Percentiles rank a stretch among this genome's conserved stretches.
Evolutionary conservation across 1,140 invertebrate species (phyloP).

Genomic region (Lordiphosa clarofinis): DNA sequence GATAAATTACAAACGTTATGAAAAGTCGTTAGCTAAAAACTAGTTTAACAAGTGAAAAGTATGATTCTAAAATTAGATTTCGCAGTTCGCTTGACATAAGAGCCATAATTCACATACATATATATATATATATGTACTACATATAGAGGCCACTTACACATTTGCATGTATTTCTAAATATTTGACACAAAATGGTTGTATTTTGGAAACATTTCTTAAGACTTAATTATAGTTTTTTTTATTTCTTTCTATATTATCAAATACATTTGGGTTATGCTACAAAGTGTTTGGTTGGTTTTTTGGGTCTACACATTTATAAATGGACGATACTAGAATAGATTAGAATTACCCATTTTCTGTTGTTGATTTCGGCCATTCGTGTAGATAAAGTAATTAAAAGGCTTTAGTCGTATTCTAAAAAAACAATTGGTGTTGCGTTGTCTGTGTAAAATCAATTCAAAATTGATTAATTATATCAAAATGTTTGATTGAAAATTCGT

Average conservation of each 20-base stretch:
- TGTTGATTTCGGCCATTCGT: constrained; percentile 28
- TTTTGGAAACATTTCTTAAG: constrained; percentile 37
- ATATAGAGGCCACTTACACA: not conserved
- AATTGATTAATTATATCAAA: constrained; percentile 27
- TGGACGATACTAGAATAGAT: constrained; percentile 38
- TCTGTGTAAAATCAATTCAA: constrained; percentile 48
- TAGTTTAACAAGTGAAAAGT: too few species aligned
- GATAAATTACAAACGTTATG: too few species aligned
- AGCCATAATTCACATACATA: too few species aligned
- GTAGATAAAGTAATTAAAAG: constrained; percentile 76
- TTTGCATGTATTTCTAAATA: constrained; percentile 18
- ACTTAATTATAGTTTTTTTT: constrained; percentile 3
- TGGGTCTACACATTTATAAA: constrained; percentile 34
- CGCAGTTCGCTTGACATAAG: too few species aligned
- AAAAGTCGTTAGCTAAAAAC: too few species aligned
- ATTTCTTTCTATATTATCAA: constrained; percentile 5
- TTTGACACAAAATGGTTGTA: constrained; percentile 48
- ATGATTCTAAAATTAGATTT: too few species aligned
- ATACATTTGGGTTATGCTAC: constrained; percentile 11
- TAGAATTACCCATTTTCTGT: constrained; percentile 28
- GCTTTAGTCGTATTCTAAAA: constrained; percentile 33
- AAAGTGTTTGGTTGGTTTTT: constrained; percentile 26
- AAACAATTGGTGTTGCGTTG: constrained; percentile 68
- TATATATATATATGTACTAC: too few species aligned
- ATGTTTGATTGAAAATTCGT: constrained; percentile 55